These are phyloP conservation scores for Oxyura jamaicensis DNA, from an alignment of 2,113 vertebrate genomes.

Conservation along the genomic window DNA sequence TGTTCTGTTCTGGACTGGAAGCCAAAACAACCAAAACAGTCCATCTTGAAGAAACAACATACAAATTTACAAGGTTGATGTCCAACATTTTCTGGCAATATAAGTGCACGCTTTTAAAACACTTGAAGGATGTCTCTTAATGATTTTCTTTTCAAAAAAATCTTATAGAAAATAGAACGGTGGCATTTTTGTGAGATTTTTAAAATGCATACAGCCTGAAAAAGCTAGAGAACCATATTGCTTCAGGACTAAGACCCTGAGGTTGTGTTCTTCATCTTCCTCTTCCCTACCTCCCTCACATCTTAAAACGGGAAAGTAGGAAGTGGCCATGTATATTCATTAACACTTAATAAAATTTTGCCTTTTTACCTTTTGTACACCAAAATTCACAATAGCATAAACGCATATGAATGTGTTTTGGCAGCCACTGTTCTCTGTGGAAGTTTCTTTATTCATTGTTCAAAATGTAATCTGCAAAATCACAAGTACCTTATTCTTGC, in stretches of 20 bases:
- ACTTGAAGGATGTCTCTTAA: not conserved
- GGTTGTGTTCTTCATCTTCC: not conserved
- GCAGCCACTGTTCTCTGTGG: not conserved
- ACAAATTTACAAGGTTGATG: not conserved
- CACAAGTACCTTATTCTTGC: not conserved
- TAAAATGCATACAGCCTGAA: not conserved
- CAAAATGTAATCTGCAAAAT: not conserved
- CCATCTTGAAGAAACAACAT: not conserved
- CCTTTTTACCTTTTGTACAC: not conserved
- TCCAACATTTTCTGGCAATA: not conserved
- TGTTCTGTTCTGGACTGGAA: not conserved
- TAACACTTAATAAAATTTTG: not conserved
- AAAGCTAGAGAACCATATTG: not conserved
- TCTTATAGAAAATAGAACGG: not conserved
- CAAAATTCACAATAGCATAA: not conserved
- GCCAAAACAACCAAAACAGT: not conserved
- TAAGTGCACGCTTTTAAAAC: not conserved
- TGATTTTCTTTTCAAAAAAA: not conserved
- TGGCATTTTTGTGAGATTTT: not conserved
- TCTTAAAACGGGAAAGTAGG: not conserved
- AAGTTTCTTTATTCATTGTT: not conserved
- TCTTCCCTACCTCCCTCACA: fast-evolving
- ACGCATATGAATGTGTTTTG: fast-evolving
- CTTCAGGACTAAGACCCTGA: not conserved
- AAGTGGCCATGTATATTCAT: not conserved